These are phyloP conservation scores for Drosophila nannoptera DNA, from an alignment of 1,140 invertebrate species.

Conservation along the genomic window DNA sequence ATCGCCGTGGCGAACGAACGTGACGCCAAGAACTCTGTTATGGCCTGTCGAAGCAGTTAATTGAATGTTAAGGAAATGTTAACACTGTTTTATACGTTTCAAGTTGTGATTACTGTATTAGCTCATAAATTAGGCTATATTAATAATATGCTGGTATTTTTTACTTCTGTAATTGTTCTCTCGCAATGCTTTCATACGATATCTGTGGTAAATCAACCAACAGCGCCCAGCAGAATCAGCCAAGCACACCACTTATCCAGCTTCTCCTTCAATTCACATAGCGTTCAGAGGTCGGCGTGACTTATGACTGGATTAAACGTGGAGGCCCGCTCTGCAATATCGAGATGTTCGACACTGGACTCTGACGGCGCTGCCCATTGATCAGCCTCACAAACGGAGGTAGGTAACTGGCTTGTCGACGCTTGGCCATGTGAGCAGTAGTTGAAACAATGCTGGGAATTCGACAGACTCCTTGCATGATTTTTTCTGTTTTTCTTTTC, in stretches of 20 bases:
- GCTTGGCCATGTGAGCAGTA: constrained; percentile 29
- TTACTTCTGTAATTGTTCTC: no score
- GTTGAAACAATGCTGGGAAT: constrained; percentile 48
- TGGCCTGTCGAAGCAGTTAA: constrained; percentile 19
- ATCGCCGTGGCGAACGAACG: not conserved
- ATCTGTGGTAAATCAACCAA: not conserved
- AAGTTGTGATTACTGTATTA: not conserved
- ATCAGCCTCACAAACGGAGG: constrained; percentile 23
- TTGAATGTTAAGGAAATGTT: constrained; percentile 20
- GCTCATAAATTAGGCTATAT: not conserved
- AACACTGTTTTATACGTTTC: not conserved
- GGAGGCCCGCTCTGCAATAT: constrained; percentile 37
- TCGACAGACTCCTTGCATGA: constrained; percentile 25
- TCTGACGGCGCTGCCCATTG: constrained; percentile 18
- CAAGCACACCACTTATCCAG: not conserved
- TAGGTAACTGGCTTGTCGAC: constrained; percentile 55
- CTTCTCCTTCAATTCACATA: constrained; percentile 10
- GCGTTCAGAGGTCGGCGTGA: constrained; percentile 51
- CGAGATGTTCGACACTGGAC: not conserved
- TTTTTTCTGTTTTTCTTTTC: not conserved
- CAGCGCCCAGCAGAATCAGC: not conserved
- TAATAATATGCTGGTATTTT: not conserved
- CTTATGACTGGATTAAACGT: constrained; percentile 65
- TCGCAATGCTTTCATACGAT: no score
- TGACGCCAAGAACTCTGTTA: not conserved